Evolutionary conservation across 2,113 vertebrate genomes (phyloP).

Genomic region (Tor tambroides): DNA sequence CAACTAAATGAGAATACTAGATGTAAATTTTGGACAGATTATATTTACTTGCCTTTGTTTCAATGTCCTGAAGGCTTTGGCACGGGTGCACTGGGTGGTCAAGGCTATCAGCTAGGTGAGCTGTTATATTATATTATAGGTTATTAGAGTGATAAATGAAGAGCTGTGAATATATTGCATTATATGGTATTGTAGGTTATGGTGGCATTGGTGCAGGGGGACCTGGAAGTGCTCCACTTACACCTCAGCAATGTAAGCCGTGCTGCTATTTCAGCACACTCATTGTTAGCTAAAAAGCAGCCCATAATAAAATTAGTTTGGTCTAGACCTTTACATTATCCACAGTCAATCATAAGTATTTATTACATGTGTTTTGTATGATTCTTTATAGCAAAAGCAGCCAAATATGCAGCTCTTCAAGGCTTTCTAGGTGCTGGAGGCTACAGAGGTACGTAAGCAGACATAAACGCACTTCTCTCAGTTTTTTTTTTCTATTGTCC

Average conservation of each 20-base stretch:
- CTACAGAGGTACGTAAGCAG: slow-evolving; percentile 70
- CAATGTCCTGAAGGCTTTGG: slow-evolving; percentile 49
- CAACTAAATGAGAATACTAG: background rate
- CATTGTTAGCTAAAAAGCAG: background rate
- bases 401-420: slow-evolving; percentile 72
- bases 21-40: background rate
- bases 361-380: slow-evolving; percentile 8
- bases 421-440: slow-evolving; percentile 70
- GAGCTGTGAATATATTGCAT: background rate
- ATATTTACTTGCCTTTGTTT: background rate
- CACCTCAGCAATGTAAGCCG: slow-evolving; percentile 58
- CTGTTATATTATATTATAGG: too few relatives aligned
- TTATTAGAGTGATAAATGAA: background rate
- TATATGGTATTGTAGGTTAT: slow-evolving; percentile 33
- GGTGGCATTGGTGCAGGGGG: slow-evolving; percentile 50
- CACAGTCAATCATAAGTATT: background rate
- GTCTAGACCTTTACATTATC: background rate
- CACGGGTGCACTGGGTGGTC: slow-evolving; percentile 52
- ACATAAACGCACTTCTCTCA: background rate
- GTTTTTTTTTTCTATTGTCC: background rate
- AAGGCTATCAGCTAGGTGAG: slow-evolving; percentile 60
- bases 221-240: slow-evolving; percentile 59
- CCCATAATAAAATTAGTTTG: background rate
- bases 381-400: slow-evolving; percentile 67
- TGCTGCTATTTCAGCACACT: background rate